Percentiles rank a stretch among this genome's conserved stretches.
These are phyloP conservation scores for Palythoa heliodiscus DNA, from an alignment of 92 coral and sea anemone genomes.

Conservation along the genomic window DNA sequence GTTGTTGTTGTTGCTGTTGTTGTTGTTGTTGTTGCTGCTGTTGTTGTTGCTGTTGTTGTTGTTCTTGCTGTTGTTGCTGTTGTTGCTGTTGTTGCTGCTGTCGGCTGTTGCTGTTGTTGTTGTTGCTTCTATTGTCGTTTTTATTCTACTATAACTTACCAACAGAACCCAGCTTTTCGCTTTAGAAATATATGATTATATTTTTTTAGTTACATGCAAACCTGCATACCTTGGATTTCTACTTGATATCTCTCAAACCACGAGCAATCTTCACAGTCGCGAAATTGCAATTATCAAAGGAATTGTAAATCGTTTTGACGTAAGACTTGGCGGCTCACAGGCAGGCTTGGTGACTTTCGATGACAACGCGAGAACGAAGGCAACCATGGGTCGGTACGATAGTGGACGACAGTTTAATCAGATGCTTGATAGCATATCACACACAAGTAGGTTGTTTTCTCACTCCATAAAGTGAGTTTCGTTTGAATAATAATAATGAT, in stretches of 20 bases:
- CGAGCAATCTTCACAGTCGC: background rate
- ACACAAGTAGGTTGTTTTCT: constrained; percentile 1
- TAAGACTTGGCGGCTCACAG: constrained; percentile 4
- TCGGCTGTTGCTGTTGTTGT: no score
- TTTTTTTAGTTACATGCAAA: background rate
- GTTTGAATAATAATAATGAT: no score
- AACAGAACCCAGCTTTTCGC: no score
- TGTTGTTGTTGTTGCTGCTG: no score
- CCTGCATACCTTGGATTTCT: constrained; percentile 17
- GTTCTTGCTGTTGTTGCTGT: no score
- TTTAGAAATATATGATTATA: no score
- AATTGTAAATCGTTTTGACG: constrained; percentile 3
- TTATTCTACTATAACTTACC: no score
- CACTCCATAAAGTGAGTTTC: no score
- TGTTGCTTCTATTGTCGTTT: no score
- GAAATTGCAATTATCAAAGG: constrained; percentile 3
- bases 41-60: no score
- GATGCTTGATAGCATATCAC: background rate
- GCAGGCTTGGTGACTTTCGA: constrained; percentile 17
- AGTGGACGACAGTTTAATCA: background rate
- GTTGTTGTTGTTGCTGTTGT: no score
- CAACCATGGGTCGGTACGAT: background rate
- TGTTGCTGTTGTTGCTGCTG: no score
- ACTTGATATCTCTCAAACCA: constrained; percentile 9
- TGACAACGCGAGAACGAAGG: background rate